Percentiles rank a stretch among this genome's conserved stretches.
Evolutionary conservation across 2,113 vertebrate species (phyloP).

Genomic region (Hippocampus zosterae): DNA sequence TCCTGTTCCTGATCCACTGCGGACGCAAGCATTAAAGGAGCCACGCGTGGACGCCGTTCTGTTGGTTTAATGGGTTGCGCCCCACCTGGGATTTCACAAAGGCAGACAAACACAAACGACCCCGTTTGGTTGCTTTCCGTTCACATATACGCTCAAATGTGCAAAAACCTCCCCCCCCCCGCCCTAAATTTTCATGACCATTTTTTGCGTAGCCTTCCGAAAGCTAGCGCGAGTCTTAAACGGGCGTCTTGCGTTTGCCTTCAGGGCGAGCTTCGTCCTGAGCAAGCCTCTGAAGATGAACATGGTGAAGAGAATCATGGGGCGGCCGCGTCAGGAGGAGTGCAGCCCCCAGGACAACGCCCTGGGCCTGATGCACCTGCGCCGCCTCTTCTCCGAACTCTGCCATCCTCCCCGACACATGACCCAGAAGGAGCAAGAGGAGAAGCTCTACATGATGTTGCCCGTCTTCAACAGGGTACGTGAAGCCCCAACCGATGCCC

Average conservation of each 20-base stretch:
- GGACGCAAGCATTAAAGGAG: background rate
- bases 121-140: background rate
- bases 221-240: no score
- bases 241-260: background rate
- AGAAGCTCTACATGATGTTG: constrained; percentile 99
- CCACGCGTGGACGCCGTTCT: background rate
- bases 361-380: constrained; percentile 94
- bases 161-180: no score
- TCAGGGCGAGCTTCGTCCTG: constrained; percentile 76
- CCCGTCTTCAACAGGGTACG: constrained; percentile 96
- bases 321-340: constrained; percentile 94
- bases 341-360: constrained; percentile 98
- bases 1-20: background rate
- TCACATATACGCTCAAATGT: background rate
- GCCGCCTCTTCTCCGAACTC: constrained; percentile 93
- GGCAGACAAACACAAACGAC: background rate
- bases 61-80: background rate
- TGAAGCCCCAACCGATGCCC: background rate
- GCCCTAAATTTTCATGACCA: no score
- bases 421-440: constrained; percentile 99
- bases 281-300: constrained; percentile 90
- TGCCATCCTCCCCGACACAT: constrained; percentile 96
- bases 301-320: constrained; percentile 99
- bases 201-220: background rate
- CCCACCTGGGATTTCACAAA: background rate